Evolutionary conservation across 2,113 vertebrate genomes (phyloP).

Genomic region (Dermatemys mawii): DNA sequence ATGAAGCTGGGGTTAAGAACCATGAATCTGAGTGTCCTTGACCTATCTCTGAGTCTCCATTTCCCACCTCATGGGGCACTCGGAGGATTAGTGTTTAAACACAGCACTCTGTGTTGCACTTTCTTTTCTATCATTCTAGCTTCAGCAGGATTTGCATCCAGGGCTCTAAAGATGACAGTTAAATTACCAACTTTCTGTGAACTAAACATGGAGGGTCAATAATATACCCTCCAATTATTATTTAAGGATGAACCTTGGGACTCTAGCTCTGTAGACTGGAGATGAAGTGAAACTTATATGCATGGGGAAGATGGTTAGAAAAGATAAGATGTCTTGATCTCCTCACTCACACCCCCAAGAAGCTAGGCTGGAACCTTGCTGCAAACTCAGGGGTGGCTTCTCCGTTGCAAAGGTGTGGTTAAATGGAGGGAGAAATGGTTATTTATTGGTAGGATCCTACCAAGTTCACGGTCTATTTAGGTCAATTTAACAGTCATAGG

Average conservation of each 20-base stretch:
- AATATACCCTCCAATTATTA: conserved; percentile 37
- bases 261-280: background rate
- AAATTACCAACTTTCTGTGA: conserved; percentile 40
- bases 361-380: background rate
- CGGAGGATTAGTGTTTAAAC: background rate
- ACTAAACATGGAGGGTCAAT: conserved; percentile 2
- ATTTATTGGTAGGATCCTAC: background rate
- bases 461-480: too few relatives aligned
- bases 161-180: conserved; percentile 9
- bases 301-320: background rate
- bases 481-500: too few relatives aligned
- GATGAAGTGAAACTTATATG: background rate
- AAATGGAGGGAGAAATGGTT: background rate
- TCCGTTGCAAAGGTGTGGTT: background rate
- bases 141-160: conserved; percentile 29
- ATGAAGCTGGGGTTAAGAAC: background rate
- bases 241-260: conserved; percentile 36
- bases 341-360: background rate
- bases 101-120: background rate
- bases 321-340: background rate
- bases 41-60: background rate
- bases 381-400: background rate
- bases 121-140: background rate
- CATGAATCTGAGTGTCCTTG: background rate
- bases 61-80: background rate